Base-by-base conservation (phyloP, 1,140 invertebrate genomes). In the Ceratitis capitata region DNA sequence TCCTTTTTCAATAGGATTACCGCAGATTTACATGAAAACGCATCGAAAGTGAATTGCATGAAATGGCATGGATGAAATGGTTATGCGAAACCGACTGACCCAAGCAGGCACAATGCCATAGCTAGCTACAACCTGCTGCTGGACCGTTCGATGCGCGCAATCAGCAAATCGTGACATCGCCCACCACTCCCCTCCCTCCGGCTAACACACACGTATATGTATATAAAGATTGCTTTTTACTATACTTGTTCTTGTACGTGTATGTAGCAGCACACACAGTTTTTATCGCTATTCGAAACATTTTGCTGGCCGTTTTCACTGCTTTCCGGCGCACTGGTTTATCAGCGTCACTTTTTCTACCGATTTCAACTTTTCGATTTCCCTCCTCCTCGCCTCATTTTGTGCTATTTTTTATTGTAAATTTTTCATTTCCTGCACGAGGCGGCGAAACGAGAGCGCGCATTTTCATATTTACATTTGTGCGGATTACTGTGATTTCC, bases 21-120 rank as follows among this genome's bases (percentile, higher is more conserved):
- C 82, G 53, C 82, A 83, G 82, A 83, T 83, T 83, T 83, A 83
- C 82, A 53, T 83, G 82, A 51, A 51, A 83, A 83, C 82, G 82
- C 47, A 53, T 83, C 49, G 82, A 83, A 83, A 83, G 82, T 83
- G 82, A 83, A 83, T 83, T 83, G 82, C 47, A 83, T 9, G 82
- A 53, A 83, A 83, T 83, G 82, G 82, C 82, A 53, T 83, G 82
- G 82, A 83, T 51, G 82, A 83, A 53, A 29, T 83, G 47, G 49
- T 83, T 45, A 45, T 78, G 69, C 39, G n/a, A 45, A 14, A 78
- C 39, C 39, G 9, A 78, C 12, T 45, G 69, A 45, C 69, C 39
- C 39, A 35, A 47, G 32, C 69, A 78, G n/a, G 39, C 19, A 78
- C 61, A 39, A 35, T 39, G 29, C 29, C 16, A 35, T 32, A 69